These are phyloP conservation scores for Xiphias gladius DNA, from an alignment of 2,113 vertebrate species.

Conservation along the genomic window DNA sequence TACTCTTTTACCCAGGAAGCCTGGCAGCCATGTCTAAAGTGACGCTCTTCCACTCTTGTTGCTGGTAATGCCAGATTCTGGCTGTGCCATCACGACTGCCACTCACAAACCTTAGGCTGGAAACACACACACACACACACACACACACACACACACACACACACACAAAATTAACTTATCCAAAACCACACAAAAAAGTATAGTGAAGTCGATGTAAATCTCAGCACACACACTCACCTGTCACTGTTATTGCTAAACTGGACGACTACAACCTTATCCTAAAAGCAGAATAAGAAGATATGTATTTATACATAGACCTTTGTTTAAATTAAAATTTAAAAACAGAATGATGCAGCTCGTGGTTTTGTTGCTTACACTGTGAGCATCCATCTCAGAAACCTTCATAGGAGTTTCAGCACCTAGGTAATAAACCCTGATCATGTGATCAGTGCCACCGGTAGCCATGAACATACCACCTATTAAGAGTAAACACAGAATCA, in stretches of 20 bases:
- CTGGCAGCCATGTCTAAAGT: slow-evolving; percentile 93
- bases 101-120: slow-evolving; percentile 95
- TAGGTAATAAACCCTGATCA: slow-evolving; percentile 97
- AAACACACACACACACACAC: slow-evolving; percentile 8
- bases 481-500: slow-evolving; percentile 13
- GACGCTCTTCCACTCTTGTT: slow-evolving; percentile 95
- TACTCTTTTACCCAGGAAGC: slow-evolving; percentile 90
- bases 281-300: slow-evolving; percentile 36
- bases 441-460: slow-evolving; percentile 96
- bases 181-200: background rate
- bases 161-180: background rate
- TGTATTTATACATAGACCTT: background rate
- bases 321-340: background rate
- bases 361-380: slow-evolving; percentile 87
- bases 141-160: background rate
- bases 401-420: slow-evolving; percentile 93
- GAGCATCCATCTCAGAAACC: slow-evolving; percentile 94
- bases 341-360: background rate
- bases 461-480: slow-evolving; percentile 98
- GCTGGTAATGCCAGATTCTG: slow-evolving; percentile 95
- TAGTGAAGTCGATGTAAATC: background rate
- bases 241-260: slow-evolving; percentile 98
- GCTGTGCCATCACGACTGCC: slow-evolving; percentile 97
- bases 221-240: slow-evolving; percentile 85
- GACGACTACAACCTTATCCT: slow-evolving; percentile 98